A percentile compares a stretch with the other conserved stretches of the same genome.
Conservation (phyloP, 2,888 invertebrate species). For the Branchipolynoe longqiensis region DNA sequence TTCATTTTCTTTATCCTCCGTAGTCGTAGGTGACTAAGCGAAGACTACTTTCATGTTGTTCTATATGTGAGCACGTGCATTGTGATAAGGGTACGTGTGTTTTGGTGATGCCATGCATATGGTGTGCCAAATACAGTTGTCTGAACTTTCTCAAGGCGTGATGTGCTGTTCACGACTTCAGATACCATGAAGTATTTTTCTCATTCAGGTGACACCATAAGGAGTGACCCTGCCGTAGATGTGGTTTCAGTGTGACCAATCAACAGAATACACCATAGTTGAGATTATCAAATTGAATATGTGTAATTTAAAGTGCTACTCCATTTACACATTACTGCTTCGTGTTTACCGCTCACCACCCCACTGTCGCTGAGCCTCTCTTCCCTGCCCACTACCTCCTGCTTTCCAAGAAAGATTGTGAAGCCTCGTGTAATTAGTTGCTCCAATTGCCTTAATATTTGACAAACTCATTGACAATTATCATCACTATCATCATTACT, state of each 20-base stretch:
- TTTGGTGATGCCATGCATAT: conserved; percentile 20
- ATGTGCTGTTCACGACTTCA: conserved; percentile 30
- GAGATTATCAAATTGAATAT: conserved; percentile 26
- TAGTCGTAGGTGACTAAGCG: neutral
- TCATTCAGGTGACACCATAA: conserved; percentile 35
- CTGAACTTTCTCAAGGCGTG: conserved; percentile 8
- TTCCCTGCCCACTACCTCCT: neutral
- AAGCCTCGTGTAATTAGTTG: no score
- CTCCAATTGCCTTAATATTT: neutral
- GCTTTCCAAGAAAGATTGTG: no score
- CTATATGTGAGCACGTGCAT: conserved; percentile 31
- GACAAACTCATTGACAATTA: conserved; percentile 3
- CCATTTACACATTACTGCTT: no score
- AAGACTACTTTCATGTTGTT: conserved; percentile 25
- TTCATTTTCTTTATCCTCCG: conserved; percentile 9
- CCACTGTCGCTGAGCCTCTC: no score
- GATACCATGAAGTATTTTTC: conserved; percentile 46
- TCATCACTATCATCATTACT: conserved; percentile 5
- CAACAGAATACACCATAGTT: conserved; percentile 40
- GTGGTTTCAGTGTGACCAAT: neutral
- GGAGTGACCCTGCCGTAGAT: conserved; percentile 14
- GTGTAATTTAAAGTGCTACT: no score
- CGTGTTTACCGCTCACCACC: no score
- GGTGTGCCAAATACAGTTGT: neutral
- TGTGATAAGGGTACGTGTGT: conserved; percentile 32